Evolutionary conservation across 2,888 invertebrate species (phyloP), one percentile per base, ranked within the genome.

Genomic region (Cremastobaeus sp.): DNA sequence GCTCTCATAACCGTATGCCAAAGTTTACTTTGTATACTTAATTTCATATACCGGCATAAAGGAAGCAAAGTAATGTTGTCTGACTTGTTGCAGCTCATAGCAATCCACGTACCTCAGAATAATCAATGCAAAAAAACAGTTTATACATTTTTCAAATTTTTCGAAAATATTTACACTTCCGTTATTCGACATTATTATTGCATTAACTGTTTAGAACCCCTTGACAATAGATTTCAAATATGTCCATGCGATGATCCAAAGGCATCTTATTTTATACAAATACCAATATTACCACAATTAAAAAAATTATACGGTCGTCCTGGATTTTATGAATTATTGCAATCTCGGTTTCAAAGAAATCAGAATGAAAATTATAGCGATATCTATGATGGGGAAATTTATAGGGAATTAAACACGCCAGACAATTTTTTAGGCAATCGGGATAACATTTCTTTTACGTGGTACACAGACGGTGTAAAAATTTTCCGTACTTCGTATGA

Each of bases 311-410:
- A 21, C 6, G 25, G 6, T 14, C 43, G 41, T n/a, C 41, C 41
- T 11, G 41, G 41, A 20, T 41, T 41, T 20, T 41, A 41, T 8
- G n/a, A 41, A n/a, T 20, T 20, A 41, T 41, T 41, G 8, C n/a
- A 41, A 11, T 11, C 3, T 8, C 3, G 41, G 1, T 41, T 41
- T 20, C n/a, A 41, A 41, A 18, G 41, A 20, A 20, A 20, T 2
- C n/a, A 18, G n/a, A 8, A n/a, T n/a, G 20, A 11, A 9, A 41
- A 41, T 20, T 41, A 11, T n/a, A 30, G 39, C 37, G 28, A 54
- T 6, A 28, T 45, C 3, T 45, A 28, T 9, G 45, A 45, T 14
- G 45, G 45, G 5, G 15, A 11, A 1, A 14, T 35, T 14, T 35
- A 35, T 14, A 11, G 14, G 8, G n/a, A 14, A 11, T 14, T 35